Percentiles rank a stretch among this genome's conserved stretches.
These are phyloP conservation scores for Erebia epiphron DNA, from an alignment of 2,888 invertebrate genomes.

Conservation along the genomic window DNA sequence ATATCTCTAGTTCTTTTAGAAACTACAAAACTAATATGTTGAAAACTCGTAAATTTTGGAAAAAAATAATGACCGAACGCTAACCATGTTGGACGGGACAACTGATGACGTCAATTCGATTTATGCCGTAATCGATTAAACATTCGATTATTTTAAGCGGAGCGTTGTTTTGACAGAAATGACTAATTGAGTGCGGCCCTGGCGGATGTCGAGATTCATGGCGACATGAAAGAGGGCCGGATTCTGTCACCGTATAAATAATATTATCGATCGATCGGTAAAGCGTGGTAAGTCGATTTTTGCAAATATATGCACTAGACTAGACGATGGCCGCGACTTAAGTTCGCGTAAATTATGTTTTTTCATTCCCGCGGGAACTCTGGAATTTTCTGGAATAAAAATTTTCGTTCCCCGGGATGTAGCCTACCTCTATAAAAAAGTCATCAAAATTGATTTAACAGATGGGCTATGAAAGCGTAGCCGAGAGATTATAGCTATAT, in stretches of 20 bases:
- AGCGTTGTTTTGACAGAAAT: constrained; percentile 73
- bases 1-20: not conserved
- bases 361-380: no score
- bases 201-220: constrained; percentile 73
- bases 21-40: not conserved
- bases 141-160: constrained; percentile 65
- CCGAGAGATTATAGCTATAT: no score
- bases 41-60: constrained; percentile 4
- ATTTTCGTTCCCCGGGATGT: no score
- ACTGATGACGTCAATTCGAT: constrained; percentile 37
- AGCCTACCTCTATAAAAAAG: no score
- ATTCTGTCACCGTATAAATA: constrained; percentile 55
- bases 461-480: no score
- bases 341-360: no score
- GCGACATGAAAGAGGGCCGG: constrained; percentile 53
- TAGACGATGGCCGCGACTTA: no score
- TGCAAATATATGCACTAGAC: constrained; percentile 18
- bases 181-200: constrained; percentile 70
- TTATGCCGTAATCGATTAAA: constrained; percentile 45
- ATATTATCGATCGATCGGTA: constrained; percentile 45
- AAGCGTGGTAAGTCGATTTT: constrained; percentile 30
- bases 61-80: constrained; percentile 4
- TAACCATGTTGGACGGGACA: constrained; percentile 27
- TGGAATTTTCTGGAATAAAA: no score
- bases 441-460: no score